Conservation (phyloP, 53 echinoderm and acorn worm species). For the Echinarachnius parma region DNA sequence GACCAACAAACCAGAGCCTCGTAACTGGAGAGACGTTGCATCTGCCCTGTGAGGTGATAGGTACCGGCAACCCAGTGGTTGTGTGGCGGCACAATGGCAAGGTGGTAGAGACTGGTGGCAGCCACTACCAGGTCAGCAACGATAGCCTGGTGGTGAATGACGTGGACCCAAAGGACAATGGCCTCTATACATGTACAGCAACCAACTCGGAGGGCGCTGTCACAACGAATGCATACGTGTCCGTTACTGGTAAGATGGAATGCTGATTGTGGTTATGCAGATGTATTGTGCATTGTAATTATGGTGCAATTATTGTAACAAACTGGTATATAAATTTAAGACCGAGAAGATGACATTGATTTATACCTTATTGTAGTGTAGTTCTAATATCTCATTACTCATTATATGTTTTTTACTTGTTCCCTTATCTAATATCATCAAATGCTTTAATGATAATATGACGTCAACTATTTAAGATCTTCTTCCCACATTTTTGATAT, state of each 20-base stretch:
- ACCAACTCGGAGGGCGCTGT: constrained; percentile 61
- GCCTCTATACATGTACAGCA: constrained; percentile 70
- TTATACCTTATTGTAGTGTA: no score
- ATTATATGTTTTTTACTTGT: no score
- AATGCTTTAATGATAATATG: not conserved
- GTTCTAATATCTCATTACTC: no score
- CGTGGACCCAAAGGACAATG: constrained; percentile 57
- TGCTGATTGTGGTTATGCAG: not conserved
- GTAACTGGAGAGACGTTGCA: constrained; percentile 64
- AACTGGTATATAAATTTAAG: no score
- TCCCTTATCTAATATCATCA: no score
- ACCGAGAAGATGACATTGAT: no score
- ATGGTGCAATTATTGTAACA: not conserved
- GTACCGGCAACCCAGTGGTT: constrained; percentile 60
- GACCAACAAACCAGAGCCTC: constrained; percentile 61
- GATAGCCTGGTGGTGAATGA: constrained; percentile 53
- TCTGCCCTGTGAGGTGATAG: constrained; percentile 76
- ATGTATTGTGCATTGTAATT: not conserved
- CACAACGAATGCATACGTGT: constrained; percentile 49
- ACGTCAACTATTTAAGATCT: no score
- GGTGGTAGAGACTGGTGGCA: constrained; percentile 19
- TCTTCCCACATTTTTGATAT: no score
- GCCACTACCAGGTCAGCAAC: constrained; percentile 4
- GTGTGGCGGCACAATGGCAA: constrained; percentile 68
- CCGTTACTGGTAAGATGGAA: constrained; percentile 61